Conservation (phyloP, 30 jellyfish, hydroid and myxozoan genomes). For the Cassiopea andromeda region DNA sequence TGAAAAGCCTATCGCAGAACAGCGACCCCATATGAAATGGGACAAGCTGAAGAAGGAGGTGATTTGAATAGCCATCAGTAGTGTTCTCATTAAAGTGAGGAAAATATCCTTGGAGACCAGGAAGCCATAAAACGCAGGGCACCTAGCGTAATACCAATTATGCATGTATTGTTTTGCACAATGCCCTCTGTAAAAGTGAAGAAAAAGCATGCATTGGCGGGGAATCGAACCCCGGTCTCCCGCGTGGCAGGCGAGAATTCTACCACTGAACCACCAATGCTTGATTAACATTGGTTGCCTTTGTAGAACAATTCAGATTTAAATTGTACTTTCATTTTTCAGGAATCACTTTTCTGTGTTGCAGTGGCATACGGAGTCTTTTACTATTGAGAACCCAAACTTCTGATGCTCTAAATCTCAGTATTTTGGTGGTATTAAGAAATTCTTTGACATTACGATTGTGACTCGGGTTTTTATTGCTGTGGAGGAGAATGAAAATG, state of each 20-base stretch:
- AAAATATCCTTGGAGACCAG: too few species aligned
- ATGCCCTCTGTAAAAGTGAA: too few species aligned
- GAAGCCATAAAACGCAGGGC: too few species aligned
- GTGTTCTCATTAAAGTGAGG: too few species aligned
- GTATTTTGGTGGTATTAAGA: background rate
- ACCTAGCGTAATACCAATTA: too few species aligned
- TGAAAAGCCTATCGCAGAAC: too few species aligned
- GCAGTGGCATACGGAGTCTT: conserved; percentile 96
- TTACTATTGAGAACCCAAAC: conserved; percentile 50
- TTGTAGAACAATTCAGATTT: background rate
- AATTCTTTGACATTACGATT: background rate
- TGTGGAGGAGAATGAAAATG: background rate
- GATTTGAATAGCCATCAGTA: too few species aligned
- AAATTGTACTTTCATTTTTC: background rate
- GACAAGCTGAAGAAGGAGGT: too few species aligned
- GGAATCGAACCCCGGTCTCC: conserved; percentile 74
- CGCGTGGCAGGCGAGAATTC: conserved; percentile 73
- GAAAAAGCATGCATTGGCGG: conserved; percentile 45
- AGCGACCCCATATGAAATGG: too few species aligned
- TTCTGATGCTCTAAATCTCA: background rate
- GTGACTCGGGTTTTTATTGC: background rate
- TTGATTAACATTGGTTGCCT: background rate
- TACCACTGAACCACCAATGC: conserved; percentile 76
- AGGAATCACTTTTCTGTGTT: conserved; percentile 89
- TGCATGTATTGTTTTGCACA: too few species aligned